Evolutionary conservation across 2,797 vertebrate genomes (phyloP).

Genomic region (Distichodus sexfasciatus): DNA sequence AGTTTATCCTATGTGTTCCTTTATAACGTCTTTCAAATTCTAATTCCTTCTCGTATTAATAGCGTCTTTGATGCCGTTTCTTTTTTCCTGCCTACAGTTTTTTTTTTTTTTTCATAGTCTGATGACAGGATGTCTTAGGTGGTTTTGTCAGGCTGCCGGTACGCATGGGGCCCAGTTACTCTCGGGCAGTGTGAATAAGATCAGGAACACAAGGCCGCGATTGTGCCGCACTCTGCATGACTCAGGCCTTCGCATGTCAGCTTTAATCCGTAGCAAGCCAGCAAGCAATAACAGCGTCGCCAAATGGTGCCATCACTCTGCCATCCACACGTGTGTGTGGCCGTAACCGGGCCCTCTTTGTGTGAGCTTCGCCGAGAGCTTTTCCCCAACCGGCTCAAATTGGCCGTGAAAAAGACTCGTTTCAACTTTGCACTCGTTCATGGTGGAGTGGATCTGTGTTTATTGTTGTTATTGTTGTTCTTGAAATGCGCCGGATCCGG

Average conservation of each 20-base stretch:
- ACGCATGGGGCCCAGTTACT: constrained; percentile 39
- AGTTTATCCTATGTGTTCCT: background rate
- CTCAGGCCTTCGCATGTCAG: constrained; percentile 72
- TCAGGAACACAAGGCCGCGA: constrained; percentile 65
- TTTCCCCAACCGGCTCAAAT: constrained; percentile 68
- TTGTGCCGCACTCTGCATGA: constrained; percentile 71
- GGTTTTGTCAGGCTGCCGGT: background rate
- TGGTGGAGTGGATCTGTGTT: constrained; percentile 69
- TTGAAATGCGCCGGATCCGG: constrained; percentile 60
- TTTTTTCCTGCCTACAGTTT: background rate
- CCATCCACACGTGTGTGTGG: constrained; percentile 65
- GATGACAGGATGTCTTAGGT: background rate
- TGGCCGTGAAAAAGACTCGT: constrained; percentile 74
- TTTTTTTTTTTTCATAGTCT: background rate
- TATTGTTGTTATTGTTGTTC: constrained; percentile 71
- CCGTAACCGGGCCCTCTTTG: constrained; percentile 63
- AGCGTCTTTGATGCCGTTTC: background rate
- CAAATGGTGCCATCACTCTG: constrained; percentile 76
- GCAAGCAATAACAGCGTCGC: constrained; percentile 72
- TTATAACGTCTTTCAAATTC: background rate
- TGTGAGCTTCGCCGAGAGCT: constrained; percentile 66
- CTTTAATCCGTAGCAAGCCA: constrained; percentile 73
- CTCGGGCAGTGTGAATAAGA: constrained; percentile 61
- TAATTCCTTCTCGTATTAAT: background rate
- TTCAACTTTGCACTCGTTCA: constrained; percentile 72